Percentiles rank a stretch among this genome's conserved stretches.
phyloP scores from a whole-genome alignment of 2,113 vertebrate species.

The Tychaedon coryphoeus region DNA sequence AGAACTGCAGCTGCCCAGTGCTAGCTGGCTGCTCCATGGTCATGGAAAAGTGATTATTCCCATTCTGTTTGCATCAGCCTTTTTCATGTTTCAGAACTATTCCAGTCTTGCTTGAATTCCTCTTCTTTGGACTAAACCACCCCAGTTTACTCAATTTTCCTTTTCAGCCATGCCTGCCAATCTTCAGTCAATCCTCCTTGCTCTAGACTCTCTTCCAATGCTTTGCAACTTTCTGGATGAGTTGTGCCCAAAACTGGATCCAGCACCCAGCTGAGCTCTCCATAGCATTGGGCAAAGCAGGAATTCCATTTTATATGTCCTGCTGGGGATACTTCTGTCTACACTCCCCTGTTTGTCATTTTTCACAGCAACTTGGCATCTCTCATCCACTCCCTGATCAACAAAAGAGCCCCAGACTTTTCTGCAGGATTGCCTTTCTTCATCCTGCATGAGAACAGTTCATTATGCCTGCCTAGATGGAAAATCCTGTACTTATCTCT shows the following conservation, averaged over 20 bases:
- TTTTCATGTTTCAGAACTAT: neutral
- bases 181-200: neutral
- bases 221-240: neutral
- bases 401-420: neutral
- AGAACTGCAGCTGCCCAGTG: neutral
- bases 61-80: neutral
- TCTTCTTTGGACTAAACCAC: neutral
- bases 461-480: conserved; percentile 16
- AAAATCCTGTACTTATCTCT: conserved; percentile 2
- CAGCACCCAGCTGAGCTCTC: neutral
- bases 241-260: neutral
- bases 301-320: neutral
- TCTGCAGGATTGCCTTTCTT: neutral
- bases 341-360: neutral
- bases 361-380: neutral
- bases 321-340: neutral
- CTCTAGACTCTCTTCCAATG: neutral
- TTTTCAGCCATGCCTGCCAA: neutral
- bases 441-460: neutral
- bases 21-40: neutral
- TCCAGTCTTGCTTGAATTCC: neutral
- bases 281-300: neutral
- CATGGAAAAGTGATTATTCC: neutral
- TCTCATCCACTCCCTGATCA: neutral
- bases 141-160: neutral